Evolutionary conservation across 2,113 vertebrate genomes (phyloP).

Genomic region (Hyaena hyaena): DNA sequence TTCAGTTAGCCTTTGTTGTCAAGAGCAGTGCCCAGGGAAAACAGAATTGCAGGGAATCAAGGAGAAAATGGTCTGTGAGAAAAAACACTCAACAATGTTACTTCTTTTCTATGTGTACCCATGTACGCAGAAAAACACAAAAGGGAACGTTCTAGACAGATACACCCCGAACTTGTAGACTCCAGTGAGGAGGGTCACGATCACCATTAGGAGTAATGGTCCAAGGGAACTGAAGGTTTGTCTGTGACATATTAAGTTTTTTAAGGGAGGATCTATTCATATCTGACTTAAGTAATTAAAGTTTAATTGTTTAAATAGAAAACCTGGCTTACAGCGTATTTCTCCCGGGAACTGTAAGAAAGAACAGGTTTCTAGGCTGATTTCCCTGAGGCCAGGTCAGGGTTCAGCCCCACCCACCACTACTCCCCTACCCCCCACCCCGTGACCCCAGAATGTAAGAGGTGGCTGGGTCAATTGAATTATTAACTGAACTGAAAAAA

Average conservation of each 20-base stretch:
- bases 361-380: not conserved
- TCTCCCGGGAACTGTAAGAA: not conserved
- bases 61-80: not conserved
- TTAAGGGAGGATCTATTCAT: not conserved
- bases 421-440: fast-evolving
- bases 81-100: not conserved
- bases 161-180: not conserved
- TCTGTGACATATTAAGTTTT: not conserved
- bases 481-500: constrained; percentile 2
- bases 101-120: not conserved
- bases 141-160: not conserved
- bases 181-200: not conserved
- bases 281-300: constrained; percentile 27
- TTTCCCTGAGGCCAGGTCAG: constrained; percentile 2
- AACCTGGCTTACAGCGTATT: not conserved
- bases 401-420: not conserved
- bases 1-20: not conserved
- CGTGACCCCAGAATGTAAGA: not conserved
- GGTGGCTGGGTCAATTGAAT: not conserved
- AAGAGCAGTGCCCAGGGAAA: not conserved
- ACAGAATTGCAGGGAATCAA: not conserved
- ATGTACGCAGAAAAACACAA: not conserved
- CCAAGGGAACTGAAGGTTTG: not conserved
- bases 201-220: not conserved
- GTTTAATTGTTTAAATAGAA: constrained; percentile 45